Evolutionary conservation across 2,888 invertebrate species (phyloP).

Genomic region (Sericinus montela): DNA sequence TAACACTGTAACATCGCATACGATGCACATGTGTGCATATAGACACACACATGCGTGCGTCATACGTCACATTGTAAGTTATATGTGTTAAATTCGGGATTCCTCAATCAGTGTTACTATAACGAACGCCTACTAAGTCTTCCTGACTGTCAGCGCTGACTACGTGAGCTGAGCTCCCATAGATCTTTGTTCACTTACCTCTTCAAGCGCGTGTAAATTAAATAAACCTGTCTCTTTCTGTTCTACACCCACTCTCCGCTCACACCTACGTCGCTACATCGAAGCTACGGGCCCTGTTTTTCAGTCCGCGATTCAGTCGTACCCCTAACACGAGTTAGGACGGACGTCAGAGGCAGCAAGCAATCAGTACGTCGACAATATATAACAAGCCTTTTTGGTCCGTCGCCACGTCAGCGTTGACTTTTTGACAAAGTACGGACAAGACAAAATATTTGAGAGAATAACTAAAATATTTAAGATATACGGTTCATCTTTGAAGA

Average conservation of each 20-base stretch:
- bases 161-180: constrained; percentile 9
- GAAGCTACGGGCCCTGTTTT: constrained; percentile 16
- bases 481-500: background rate
- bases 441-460: background rate
- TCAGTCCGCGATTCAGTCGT: constrained; percentile 16
- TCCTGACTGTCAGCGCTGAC: constrained; percentile 1
- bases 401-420: constrained; percentile 12
- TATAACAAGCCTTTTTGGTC: constrained; percentile 1
- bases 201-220: background rate
- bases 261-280: constrained; percentile 10
- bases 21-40: too few relatives aligned
- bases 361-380: background rate
- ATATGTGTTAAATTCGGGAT: background rate
- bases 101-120: constrained; percentile 14
- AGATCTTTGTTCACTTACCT: background rate
- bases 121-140: constrained; percentile 15
- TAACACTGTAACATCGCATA: too few relatives aligned
- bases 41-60: background rate
- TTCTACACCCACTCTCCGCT: constrained; percentile 16
- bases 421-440: constrained; percentile 10
- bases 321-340: constrained; percentile 1
- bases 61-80: background rate
- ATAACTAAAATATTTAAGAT: background rate
- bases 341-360: background rate
- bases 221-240: constrained; percentile 1